Conservation (phyloP, 2,888 invertebrate genomes). For the Ischnura elegans region DNA sequence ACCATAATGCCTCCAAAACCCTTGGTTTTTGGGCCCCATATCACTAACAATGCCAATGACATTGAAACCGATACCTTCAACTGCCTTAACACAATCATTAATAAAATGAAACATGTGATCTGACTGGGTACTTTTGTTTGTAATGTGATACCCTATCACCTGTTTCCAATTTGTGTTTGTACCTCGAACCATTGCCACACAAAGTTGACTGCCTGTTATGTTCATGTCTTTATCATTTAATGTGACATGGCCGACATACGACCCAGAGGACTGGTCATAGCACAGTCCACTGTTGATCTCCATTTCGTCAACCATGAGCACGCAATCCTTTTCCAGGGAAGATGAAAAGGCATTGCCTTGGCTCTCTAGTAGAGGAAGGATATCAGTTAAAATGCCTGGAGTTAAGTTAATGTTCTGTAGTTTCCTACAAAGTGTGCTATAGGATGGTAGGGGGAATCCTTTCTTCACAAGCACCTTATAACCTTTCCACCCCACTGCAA, state of each 20-base stretch:
- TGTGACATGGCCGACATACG: neutral
- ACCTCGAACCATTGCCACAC: constrained; percentile 49
- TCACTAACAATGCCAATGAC: constrained; percentile 28
- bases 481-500: neutral
- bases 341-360: no score
- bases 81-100: neutral
- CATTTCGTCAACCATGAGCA: neutral
- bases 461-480: neutral
- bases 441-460: neutral
- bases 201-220: neutral
- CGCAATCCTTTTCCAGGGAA: neutral
- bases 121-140: neutral
- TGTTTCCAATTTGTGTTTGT: constrained; percentile 32
- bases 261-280: neutral
- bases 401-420: neutral
- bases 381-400: no score
- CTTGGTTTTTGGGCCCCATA: constrained; percentile 64
- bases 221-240: neutral
- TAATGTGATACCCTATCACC: constrained; percentile 44
- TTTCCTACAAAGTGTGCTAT: neutral
- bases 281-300: neutral
- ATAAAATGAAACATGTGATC: constrained; percentile 18
- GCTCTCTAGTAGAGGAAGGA: no score
- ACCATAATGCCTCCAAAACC: neutral
- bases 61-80: constrained; percentile 18